Evolutionary conservation across 2,888 invertebrate genomes (phyloP), one percentile per base, ranked within the genome.

Genomic region (Polia nebulosa): DNA sequence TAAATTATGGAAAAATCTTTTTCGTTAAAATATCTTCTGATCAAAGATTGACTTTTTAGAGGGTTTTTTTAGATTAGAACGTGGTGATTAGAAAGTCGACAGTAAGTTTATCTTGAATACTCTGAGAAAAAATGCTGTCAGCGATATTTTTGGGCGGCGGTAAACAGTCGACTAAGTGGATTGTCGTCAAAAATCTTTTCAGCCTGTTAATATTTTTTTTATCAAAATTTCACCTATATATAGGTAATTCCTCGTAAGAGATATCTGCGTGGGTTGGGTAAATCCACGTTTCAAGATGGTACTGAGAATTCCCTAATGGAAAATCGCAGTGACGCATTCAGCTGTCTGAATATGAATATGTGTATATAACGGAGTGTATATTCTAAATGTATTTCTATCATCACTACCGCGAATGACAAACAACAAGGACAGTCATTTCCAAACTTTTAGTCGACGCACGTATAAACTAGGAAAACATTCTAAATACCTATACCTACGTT

Each of bases 371-470:
- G 22, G 2, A 22, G 9, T 17, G 22, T 22, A 22, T 6, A 17
- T 22, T 53, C 0, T n/a, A 47, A 69, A 58, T 47, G 17, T 25
- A 0, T 27, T 56, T 56, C 8, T 41, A 25, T 27, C 34, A 39
- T 22, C 13, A 17, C 22, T n/a, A 49, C 32, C 9, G 25, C 32
- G 39, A 41, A 11, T 63, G 61, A 6, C 70, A 49, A 56, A 55
- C 2, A 45, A 49, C 25, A 51, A 32, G 27, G 41, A 52, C 20
- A 45, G 45, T 69, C 52, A 73, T 60, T 64, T 3, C 25, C 17
- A 44, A 36, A 32, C 17, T 53, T 72, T 76, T 57, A 78, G 29
- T 60, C 68, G n/a, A 29, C 17, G 20, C 73, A 73, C 63, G 57
- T 57, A 58, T n/a, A 25, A 41, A 41, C 39, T 25, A 25, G 4